phyloP scores from a whole-genome alignment of 2,888 invertebrate species.

The Celastrina argiolus region DNA sequence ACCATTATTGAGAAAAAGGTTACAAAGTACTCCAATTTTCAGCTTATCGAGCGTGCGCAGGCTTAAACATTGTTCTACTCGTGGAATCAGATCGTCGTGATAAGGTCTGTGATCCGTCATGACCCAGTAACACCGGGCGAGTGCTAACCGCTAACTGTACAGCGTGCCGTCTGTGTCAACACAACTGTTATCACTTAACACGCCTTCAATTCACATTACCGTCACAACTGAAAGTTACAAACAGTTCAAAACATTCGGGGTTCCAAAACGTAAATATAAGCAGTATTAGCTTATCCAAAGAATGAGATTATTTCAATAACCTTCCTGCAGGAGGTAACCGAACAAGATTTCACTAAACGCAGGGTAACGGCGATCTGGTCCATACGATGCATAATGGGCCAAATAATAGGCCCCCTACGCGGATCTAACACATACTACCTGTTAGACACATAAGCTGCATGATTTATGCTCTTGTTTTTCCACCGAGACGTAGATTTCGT shows the following conservation, averaged over 20 bases:
- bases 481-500: background rate
- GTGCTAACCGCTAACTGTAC: conserved; percentile 15
- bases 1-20: no score
- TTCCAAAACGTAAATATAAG: background rate
- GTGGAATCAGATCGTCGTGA: background rate
- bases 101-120: conserved; percentile 11
- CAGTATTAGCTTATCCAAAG: background rate
- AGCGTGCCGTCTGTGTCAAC: background rate
- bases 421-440: background rate
- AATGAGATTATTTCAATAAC: background rate
- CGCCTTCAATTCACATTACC: background rate
- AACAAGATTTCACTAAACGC: background rate
- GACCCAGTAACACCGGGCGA: background rate
- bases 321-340: background rate
- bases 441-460: background rate
- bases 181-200: background rate
- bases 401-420: background rate
- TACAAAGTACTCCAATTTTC: no score
- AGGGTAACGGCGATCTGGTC: background rate
- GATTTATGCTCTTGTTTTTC: background rate
- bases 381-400: background rate
- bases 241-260: background rate
- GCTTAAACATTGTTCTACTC: background rate
- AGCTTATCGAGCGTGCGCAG: no score
- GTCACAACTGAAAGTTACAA: background rate